Evolutionary conservation across 2,113 vertebrate species (phyloP), one percentile per base, ranked within the genome.

Genomic region (Arizona elegans): DNA sequence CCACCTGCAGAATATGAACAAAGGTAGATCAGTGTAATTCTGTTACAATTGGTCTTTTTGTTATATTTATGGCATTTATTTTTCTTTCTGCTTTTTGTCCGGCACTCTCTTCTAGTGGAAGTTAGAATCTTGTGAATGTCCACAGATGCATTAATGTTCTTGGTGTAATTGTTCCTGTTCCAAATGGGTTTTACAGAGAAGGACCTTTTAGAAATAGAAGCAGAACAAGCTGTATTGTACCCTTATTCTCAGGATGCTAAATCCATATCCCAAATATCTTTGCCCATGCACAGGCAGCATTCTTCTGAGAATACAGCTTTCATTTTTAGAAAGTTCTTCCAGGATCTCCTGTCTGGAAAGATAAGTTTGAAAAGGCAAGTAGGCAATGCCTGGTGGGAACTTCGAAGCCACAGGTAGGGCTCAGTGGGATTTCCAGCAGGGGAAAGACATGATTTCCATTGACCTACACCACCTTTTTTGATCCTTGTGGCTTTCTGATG

Each of bases 1-100:
- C 92, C 89, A 90, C 92, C 92, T 90, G 92, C 89, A 90, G 92
- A 54, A 93, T 53, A 54, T 38, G 89, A 90, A 93, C 89, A 90
- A 90, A 90, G 81, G 89, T 90, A 58, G 81, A 90, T 93, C 92
- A 90, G n/a, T 62, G 88, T 90, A 90, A 90, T 90, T 93, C 89
- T 43, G n/a, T 93, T 86, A 90, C 81, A 90, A 90, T 65, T 86
- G 55, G 23, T 87, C 92, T 90, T 26, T 62, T 24, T 86, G 50
- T 86, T 93, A n/a, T 90, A 47, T 86, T 90, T 86, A 47, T 86
- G 54, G 43, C 81, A 58, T 86, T 62, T 54, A 47, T 86, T 43
- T 90, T 33, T 62, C 33, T 62, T 33, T 90, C n/a, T 59, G n/a
- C 88, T 90, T 54, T 85, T 62, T 29, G n/a, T 87, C 75, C 23